phyloP scores from a whole-genome alignment of 2,113 vertebrate genomes.

The Pogonocichla stellata region DNA sequence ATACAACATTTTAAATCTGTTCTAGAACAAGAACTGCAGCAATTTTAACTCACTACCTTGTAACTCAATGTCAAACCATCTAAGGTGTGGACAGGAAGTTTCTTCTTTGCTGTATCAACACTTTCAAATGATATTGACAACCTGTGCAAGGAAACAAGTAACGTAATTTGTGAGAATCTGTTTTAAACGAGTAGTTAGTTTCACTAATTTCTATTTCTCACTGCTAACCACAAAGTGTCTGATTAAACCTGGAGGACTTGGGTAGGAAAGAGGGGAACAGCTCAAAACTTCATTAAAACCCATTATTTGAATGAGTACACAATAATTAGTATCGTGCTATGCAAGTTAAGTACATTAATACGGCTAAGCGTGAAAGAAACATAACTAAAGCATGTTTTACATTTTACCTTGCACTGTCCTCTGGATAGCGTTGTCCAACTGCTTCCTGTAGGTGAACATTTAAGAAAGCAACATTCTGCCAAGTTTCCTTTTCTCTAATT shows the following conservation, averaged over 20 bases:
- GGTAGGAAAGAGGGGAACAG: neutral
- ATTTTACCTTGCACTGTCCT: slow-evolving; percentile 89
- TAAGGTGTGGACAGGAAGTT: slow-evolving; percentile 91
- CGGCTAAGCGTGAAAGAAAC: neutral
- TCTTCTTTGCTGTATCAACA: slow-evolving; percentile 88
- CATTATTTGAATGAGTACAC: neutral
- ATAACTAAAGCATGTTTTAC: neutral
- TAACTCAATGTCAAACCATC: slow-evolving; percentile 93
- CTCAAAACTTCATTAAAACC: neutral
- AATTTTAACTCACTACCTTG: slow-evolving; percentile 77
- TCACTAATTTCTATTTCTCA: neutral
- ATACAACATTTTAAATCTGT: neutral
- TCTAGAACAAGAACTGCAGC: neutral
- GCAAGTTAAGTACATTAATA: neutral
- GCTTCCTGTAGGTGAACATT: slow-evolving; percentile 95
- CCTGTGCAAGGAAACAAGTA: slow-evolving; percentile 66
- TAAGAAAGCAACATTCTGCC: slow-evolving; percentile 94
- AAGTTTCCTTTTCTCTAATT: slow-evolving; percentile 92
- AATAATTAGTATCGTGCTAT: neutral
- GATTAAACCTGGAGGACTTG: neutral
- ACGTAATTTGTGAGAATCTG: neutral
- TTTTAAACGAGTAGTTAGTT: neutral
- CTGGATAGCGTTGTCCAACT: slow-evolving; percentile 90
- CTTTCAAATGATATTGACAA: slow-evolving; percentile 91
- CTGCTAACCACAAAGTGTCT: neutral